phyloP scores from a whole-genome alignment of 2,888 invertebrate genomes.

The Cephus pulcher region DNA sequence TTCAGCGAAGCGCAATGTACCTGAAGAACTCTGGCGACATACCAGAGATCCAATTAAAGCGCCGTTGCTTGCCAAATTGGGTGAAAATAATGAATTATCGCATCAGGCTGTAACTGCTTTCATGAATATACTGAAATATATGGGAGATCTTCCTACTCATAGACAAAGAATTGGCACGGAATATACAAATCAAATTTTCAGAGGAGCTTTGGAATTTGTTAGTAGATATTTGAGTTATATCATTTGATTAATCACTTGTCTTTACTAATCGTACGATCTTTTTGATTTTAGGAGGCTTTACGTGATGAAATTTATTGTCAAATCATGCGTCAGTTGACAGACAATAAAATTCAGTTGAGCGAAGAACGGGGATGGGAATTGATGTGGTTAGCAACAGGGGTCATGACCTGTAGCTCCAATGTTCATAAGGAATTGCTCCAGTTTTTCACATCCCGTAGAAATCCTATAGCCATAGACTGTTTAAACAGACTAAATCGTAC shows the following conservation, averaged over 20 bases:
- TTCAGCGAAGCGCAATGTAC: slow-evolving; percentile 74
- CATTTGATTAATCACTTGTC: background rate
- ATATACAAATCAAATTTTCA: slow-evolving; percentile 90
- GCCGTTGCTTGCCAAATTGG: slow-evolving; percentile 82
- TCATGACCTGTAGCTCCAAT: slow-evolving; percentile 82
- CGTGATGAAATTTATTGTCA: slow-evolving; percentile 95
- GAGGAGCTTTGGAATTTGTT: slow-evolving; percentile 78
- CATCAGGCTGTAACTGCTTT: slow-evolving; percentile 82
- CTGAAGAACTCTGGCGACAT: slow-evolving; percentile 86
- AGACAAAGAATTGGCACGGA: slow-evolving; percentile 82
- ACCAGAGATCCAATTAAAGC: slow-evolving; percentile 84
- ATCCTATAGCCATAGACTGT: slow-evolving; percentile 85
- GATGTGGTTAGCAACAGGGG: slow-evolving; percentile 90
- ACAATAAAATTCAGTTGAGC: slow-evolving; percentile 84
- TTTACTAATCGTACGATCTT: slow-evolving; percentile 11
- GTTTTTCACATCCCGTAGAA: slow-evolving; percentile 80
- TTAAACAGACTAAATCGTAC: slow-evolving; percentile 84
- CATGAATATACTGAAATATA: slow-evolving; percentile 83
- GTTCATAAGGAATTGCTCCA: slow-evolving; percentile 82
- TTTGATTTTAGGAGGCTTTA: slow-evolving; percentile 72
- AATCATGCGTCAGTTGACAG: slow-evolving; percentile 92
- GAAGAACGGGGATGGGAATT: slow-evolving; percentile 96
- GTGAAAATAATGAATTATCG: slow-evolving; percentile 76
- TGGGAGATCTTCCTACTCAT: slow-evolving; percentile 92
- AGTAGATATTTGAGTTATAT: slow-evolving; percentile 32